Conservation (phyloP, 1,140 invertebrate genomes). For the Pollicipes pollicipes region DNA sequence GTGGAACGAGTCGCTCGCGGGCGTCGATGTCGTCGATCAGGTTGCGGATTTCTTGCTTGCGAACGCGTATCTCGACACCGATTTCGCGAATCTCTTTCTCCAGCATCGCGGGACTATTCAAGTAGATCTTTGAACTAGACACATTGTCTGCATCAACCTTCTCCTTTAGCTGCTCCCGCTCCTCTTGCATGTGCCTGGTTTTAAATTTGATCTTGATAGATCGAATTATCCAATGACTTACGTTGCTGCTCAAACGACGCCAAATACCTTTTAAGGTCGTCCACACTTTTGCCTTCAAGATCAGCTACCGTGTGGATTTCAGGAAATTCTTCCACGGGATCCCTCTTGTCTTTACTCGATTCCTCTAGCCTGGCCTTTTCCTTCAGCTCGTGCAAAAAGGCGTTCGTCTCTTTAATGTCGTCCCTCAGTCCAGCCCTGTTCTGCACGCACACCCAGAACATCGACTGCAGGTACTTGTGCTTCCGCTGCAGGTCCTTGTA, state of each 20-base stretch:
- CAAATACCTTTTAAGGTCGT: neutral
- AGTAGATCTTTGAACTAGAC: neutral
- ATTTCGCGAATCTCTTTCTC: neutral
- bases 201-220: neutral
- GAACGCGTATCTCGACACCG: neutral
- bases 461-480: neutral
- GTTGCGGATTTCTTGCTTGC: neutral
- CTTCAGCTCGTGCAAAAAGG: neutral
- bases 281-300: neutral
- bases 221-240: neutral
- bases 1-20: neutral
- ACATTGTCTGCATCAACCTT: neutral
- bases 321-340: neutral
- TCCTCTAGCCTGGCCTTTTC: neutral
- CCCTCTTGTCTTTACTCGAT: neutral
- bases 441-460: neutral
- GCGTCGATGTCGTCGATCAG: neutral
- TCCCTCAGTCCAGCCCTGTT: neutral
- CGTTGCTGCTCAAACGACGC: neutral
- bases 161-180: neutral
- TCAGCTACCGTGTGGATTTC: neutral
- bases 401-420: neutral
- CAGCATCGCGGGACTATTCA: neutral
- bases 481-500: neutral
- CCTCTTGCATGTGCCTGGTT: neutral